A percentile compares a stretch with the other conserved stretches of the same genome.
Evolutionary conservation across 2,113 vertebrate genomes (phyloP).

Genomic region (Takifugu bimaculatus): DNA sequence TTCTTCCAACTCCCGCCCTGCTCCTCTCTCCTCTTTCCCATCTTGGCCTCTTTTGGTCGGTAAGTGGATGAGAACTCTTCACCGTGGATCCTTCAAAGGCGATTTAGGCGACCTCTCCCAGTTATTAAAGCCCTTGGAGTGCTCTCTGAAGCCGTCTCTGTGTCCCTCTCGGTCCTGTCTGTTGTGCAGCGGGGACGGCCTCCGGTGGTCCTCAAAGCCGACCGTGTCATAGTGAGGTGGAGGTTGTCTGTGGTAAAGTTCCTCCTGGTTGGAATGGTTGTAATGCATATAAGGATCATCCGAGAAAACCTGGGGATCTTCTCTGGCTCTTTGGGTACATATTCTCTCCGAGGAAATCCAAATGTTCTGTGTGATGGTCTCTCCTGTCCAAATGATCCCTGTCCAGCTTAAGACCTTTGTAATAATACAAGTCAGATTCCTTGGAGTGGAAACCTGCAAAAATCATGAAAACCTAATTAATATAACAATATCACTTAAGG

Average conservation of each 20-base stretch:
- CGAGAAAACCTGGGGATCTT: conserved; percentile 31
- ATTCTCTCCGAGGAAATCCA: conserved; percentile 43
- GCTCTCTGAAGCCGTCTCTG: conserved; percentile 34
- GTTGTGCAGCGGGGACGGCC: conserved; percentile 12
- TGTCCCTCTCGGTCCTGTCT: conserved; percentile 2
- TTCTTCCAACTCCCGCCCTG: conserved; percentile 32
- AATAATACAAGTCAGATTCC: conserved; percentile 45
- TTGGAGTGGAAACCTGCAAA: conserved; percentile 60
- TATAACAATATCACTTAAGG: neutral
- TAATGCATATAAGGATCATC: conserved; percentile 20
- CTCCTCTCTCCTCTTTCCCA: conserved; percentile 52
- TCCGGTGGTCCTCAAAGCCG: conserved; percentile 16
- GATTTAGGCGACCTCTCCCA: conserved; percentile 20
- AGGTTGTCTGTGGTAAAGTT: conserved; percentile 9
- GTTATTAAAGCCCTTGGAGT: conserved; percentile 33
- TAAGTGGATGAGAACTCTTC: conserved; percentile 33
- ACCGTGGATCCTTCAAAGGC: conserved; percentile 25
- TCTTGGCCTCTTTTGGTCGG: conserved; percentile 20
- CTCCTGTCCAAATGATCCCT: conserved; percentile 25
- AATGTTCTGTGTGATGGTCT: conserved; percentile 35
- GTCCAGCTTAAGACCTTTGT: conserved; percentile 34
- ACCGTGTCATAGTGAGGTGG: neutral
- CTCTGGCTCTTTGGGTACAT: conserved; percentile 31
- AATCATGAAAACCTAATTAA: neutral
- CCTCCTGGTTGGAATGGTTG: conserved; percentile 27